Evolutionary conservation across 1,140 invertebrate genomes (phyloP).

Genomic region (Oedothorax gibbosus): DNA sequence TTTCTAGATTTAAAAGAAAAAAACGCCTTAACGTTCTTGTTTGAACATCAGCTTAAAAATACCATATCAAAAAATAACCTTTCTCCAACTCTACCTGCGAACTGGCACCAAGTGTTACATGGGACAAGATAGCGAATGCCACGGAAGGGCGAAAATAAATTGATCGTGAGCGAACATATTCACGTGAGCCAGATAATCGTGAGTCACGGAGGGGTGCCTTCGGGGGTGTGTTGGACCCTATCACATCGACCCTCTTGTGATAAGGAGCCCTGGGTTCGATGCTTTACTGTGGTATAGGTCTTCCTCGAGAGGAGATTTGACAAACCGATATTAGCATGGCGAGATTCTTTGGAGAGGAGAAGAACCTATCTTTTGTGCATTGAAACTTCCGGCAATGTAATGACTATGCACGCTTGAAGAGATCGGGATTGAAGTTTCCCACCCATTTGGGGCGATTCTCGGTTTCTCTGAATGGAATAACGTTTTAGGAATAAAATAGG

Average conservation of each 20-base stretch:
- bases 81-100: neutral
- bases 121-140: constrained; percentile 37
- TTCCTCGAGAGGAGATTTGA: constrained; percentile 17
- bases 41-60: too few relatives aligned
- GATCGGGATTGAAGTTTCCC: too few relatives aligned
- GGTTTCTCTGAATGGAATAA: too few relatives aligned
- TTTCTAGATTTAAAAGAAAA: too few relatives aligned
- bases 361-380: neutral
- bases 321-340: constrained; percentile 9
- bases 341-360: constrained; percentile 8
- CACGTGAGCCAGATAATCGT: constrained; percentile 55
- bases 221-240: constrained; percentile 46
- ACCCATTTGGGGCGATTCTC: too few relatives aligned
- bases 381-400: too few relatives aligned
- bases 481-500: too few relatives aligned
- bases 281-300: constrained; percentile 45
- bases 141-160: constrained; percentile 56
- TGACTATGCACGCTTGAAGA: too few relatives aligned
- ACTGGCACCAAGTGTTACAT: constrained; percentile 41
- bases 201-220: constrained; percentile 49
- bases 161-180: constrained; percentile 58
- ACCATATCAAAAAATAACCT: too few relatives aligned
- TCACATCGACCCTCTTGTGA: constrained; percentile 49
- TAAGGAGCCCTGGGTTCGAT: constrained; percentile 37
- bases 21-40: too few relatives aligned